Evolutionary conservation across 2,113 vertebrate species (phyloP).

Genomic region (Excalfactoria chinensis): DNA sequence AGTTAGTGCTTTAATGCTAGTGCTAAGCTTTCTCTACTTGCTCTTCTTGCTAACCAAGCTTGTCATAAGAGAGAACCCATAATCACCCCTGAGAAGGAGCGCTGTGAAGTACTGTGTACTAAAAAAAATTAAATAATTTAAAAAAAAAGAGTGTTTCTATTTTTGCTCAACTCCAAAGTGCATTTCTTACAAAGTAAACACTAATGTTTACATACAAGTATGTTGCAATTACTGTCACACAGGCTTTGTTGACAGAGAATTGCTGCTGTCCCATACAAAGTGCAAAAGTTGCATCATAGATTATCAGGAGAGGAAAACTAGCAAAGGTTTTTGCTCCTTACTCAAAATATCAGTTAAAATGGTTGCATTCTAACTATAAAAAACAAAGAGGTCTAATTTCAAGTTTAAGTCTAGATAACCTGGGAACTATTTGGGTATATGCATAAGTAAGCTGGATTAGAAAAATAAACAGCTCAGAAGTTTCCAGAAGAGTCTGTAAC

Average conservation of each 20-base stretch:
- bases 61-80: background rate
- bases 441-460: background rate
- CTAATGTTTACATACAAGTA: background rate
- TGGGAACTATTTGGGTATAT: background rate
- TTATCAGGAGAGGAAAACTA: background rate
- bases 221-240: background rate
- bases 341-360: background rate
- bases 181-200: constrained; percentile 39
- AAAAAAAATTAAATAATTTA: too few relatives aligned
- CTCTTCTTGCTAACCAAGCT: background rate
- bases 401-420: background rate
- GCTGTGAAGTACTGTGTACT: background rate
- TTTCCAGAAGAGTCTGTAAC: background rate
- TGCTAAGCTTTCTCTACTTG: background rate
- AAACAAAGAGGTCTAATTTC: background rate
- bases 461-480: background rate
- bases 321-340: background rate
- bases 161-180: constrained; percentile 32
- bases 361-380: background rate
- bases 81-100: background rate
- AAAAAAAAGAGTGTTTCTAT: background rate
- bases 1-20: background rate
- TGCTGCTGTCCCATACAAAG: background rate
- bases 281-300: background rate
- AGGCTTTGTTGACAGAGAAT: background rate